Percentiles rank a stretch among this genome's conserved stretches.
Conservation (phyloP, 2,888 invertebrate genomes). For the Pheosia gnoma region DNA sequence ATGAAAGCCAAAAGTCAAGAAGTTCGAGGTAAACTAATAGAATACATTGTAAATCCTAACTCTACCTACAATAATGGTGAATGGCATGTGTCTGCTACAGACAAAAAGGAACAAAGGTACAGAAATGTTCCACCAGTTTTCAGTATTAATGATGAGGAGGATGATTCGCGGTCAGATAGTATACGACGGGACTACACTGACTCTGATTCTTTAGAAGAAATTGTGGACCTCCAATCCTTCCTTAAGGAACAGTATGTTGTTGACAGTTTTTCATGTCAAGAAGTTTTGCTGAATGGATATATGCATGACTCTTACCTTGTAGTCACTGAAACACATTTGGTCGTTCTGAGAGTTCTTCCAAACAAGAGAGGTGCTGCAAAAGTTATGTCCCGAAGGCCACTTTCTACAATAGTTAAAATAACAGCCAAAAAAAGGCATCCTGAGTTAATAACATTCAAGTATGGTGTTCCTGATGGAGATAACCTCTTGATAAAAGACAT, state of each 20-base stretch:
- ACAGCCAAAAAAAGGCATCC: constrained; percentile 98
- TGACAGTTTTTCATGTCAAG: constrained; percentile 95
- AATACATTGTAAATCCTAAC: constrained; percentile 96
- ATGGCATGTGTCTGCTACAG: constrained; percentile 92
- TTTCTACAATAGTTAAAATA: constrained; percentile 97
- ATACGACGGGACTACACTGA: constrained; percentile 69
- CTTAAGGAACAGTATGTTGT: constrained; percentile 92
- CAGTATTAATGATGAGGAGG: constrained; percentile 94
- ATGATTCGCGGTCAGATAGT: constrained; percentile 65
- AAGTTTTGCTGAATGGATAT: constrained; percentile 94
- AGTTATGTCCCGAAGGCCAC: constrained; percentile 93
- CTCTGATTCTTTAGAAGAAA: constrained; percentile 88
- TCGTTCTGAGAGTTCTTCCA: constrained; percentile 91
- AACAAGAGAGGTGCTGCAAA: constrained; percentile 91
- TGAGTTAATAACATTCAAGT: constrained; percentile 98
- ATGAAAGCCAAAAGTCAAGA: constrained; percentile 96
- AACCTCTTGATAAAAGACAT: constrained; percentile 92
- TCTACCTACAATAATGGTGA: constrained; percentile 85
- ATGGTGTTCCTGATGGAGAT: constrained; percentile 93
- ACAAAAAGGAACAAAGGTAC: constrained; percentile 94
- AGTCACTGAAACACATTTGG: constrained; percentile 93
- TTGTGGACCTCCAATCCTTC: constrained; percentile 92
- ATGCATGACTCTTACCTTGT: constrained; percentile 95
- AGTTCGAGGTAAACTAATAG: constrained; percentile 95
- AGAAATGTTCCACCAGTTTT: constrained; percentile 96